Base-by-base conservation (phyloP, 2,888 invertebrate species). In the Drosophila greeni region DNA sequence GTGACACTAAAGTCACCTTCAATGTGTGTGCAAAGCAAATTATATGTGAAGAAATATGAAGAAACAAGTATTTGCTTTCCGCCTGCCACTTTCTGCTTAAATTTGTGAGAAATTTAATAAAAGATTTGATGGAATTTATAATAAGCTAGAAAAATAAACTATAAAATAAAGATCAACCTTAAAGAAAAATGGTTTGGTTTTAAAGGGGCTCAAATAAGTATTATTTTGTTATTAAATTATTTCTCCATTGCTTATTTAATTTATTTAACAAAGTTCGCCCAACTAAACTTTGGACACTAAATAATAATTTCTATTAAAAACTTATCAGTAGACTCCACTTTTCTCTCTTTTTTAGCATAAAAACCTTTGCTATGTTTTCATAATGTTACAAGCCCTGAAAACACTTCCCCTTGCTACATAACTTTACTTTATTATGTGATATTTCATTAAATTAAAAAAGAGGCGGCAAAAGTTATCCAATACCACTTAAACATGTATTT, bases 341-440 rank as follows among this genome's bases (percentile, higher is more conserved):
- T 12, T 12, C 2, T 29, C 5, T 31, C 8, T 45, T 14, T 14
- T 31, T 8, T 1, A 8, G 3, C 4, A 31, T 9, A 31, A 31
- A 31, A 45, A 14, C 29, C 14, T 20, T 9, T 31, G 14, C 45
- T 2, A 20, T 14, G 29, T 29, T 45, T 31, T 8, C 5, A 18
- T 31, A 20, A 45, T 20, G 18, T 9, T 31, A 8, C 29, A 45
- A 47, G 14, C 5, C 1, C 5, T 20, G 23, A 34, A 23, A 49
- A 23, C 48, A 62, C 66, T 45, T 45, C 14, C 2, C 14, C 18
- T 18, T 14, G 18, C 45, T 18, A 5, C 70, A 72, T 82, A 69
- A 70, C 69, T 75, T 67, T 47, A 75, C 79, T 69, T 82, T 67
- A 67, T 64, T 61, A 72, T 61, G 74, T 73, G 80, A 76, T 73